A percentile compares a stretch with the other conserved stretches of the same genome.
These are phyloP conservation scores for Corydoras sp. DNA, from an alignment of 2,113 vertebrate genomes.

Conservation along the genomic window DNA sequence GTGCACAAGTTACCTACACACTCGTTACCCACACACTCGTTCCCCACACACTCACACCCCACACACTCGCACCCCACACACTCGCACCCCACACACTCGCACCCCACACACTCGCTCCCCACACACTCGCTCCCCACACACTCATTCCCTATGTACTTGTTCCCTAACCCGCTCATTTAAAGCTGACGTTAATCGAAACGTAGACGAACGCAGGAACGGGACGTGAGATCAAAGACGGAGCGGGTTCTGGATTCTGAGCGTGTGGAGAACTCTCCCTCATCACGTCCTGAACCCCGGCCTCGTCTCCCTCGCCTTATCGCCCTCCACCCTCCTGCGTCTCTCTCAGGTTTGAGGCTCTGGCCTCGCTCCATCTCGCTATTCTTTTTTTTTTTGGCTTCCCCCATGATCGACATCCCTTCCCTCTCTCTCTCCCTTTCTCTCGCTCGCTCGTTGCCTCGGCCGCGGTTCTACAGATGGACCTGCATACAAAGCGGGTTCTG, in stretches of 20 bases:
- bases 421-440: constrained; percentile 36
- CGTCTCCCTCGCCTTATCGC: constrained; percentile 1
- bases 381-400: constrained; percentile 14
- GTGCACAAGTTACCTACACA: too few species aligned
- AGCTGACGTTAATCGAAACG: neutral
- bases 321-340: constrained; percentile 2
- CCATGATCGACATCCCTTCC: neutral
- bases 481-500: constrained; percentile 71
- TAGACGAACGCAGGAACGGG: constrained; percentile 20
- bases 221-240: constrained; percentile 52
- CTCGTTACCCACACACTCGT: too few species aligned
- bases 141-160: too few species aligned
- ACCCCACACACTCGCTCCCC: too few species aligned
- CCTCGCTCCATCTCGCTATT: constrained; percentile 12
- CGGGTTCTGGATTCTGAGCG: neutral
- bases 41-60: too few species aligned
- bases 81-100: too few species aligned
- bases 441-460: constrained; percentile 21
- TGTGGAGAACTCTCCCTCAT: neutral
- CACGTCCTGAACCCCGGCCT: neutral
- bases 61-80: too few species aligned
- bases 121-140: too few species aligned
- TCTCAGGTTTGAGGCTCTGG: constrained; percentile 10
- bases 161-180: too few species aligned
- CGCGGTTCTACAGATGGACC: constrained; percentile 61